A percentile compares a stretch with the other conserved stretches of the same genome.
These are phyloP conservation scores for Apis florea DNA, from an alignment of 1,140 invertebrate genomes.

Conservation along the genomic window DNA sequence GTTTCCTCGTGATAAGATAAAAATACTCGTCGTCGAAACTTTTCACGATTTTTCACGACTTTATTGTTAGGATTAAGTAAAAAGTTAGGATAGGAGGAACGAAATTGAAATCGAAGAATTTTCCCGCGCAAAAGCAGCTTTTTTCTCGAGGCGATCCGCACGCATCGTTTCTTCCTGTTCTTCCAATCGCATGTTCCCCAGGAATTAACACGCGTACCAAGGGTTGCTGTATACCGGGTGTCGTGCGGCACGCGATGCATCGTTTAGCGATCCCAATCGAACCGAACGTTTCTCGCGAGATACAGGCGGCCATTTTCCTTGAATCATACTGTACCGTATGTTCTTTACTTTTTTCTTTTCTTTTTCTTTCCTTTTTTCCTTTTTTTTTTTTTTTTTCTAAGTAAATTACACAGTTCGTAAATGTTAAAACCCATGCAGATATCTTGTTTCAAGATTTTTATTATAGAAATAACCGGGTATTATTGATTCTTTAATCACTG, in stretches of 20 bases:
- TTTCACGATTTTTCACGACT: too few relatives aligned
- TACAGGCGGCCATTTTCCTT: neutral
- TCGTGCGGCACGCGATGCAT: conserved; percentile 46
- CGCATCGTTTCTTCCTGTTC: neutral
- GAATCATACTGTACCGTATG: neutral
- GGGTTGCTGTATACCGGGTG: conserved; percentile 35
- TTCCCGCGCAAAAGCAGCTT: neutral
- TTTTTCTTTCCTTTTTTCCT: neutral
- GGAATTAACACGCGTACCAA: conserved; percentile 22
- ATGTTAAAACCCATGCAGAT: too few relatives aligned
- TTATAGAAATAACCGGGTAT: too few relatives aligned
- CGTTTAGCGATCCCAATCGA: conserved; percentile 34
- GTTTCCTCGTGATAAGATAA: too few relatives aligned
- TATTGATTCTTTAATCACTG: too few relatives aligned
- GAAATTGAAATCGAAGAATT: neutral
- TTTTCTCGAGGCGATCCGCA: neutral
- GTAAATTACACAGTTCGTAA: too few relatives aligned
- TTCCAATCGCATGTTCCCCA: conserved; percentile 6
- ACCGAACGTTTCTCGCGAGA: conserved; percentile 5
- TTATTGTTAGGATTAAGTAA: too few relatives aligned
- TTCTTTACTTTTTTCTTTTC: neutral
- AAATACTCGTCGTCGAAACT: too few relatives aligned
- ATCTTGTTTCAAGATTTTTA: too few relatives aligned
- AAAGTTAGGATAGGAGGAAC: too few relatives aligned
- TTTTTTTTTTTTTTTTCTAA: too few relatives aligned